Percentiles rank a stretch among this genome's conserved stretches.
Evolutionary conservation across 2,113 vertebrate species (phyloP).

Genomic region (Myxocyprinus asiaticus): DNA sequence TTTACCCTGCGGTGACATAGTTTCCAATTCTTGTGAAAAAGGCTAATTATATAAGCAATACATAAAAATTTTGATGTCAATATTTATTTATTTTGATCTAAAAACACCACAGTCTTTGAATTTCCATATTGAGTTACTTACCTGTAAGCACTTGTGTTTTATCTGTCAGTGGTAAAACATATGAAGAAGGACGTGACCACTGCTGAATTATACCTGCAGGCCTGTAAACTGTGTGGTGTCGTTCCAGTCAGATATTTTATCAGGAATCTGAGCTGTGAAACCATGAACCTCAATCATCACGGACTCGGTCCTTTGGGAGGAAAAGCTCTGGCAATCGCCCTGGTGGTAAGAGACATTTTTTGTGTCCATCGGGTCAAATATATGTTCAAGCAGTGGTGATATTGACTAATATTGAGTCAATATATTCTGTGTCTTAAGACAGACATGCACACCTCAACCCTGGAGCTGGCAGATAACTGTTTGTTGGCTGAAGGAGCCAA

Average conservation of each 20-base stretch:
- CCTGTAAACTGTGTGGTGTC: slow-evolving; percentile 78
- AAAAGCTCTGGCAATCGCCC: slow-evolving; percentile 83
- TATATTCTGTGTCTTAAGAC: slow-evolving; percentile 62
- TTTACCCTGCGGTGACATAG: too few species aligned
- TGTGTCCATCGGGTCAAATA: background rate
- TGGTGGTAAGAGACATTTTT: slow-evolving; percentile 74
- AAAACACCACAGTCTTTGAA: too few species aligned
- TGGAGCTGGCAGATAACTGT: slow-evolving; percentile 80
- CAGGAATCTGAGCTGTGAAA: slow-evolving; percentile 74
- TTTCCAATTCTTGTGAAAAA: too few species aligned
- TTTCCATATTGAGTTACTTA: too few species aligned
- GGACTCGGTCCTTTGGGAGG: slow-evolving; percentile 83
- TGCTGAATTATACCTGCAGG: slow-evolving; percentile 79
- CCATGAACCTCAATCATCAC: slow-evolving; percentile 79
- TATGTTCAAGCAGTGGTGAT: too few species aligned
- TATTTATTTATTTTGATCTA: too few species aligned
- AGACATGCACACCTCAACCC: slow-evolving; percentile 64
- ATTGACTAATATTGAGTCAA: too few species aligned
- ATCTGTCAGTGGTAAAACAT: background rate
- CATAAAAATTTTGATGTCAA: too few species aligned
- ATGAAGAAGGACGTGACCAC: slow-evolving; percentile 50
- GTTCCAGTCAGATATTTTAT: slow-evolving; percentile 83
- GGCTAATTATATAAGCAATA: too few species aligned
- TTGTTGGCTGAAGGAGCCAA: slow-evolving; percentile 69
- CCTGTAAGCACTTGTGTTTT: too few species aligned